These are phyloP conservation scores for Smittia aterrima DNA, from an alignment of 2,888 invertebrate genomes.

Conservation along the genomic window DNA sequence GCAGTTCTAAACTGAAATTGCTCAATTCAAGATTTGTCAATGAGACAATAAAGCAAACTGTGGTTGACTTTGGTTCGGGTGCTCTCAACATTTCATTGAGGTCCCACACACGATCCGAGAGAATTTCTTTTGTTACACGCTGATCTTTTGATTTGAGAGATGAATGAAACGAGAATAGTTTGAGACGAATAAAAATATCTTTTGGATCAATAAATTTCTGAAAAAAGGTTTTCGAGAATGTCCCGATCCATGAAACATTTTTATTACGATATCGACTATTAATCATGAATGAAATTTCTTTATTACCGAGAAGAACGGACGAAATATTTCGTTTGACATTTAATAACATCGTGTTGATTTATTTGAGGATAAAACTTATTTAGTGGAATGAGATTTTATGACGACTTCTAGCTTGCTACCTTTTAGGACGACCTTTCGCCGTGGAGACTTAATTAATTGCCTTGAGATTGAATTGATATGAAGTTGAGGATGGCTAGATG, in stretches of 20 bases:
- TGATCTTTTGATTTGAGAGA: neutral
- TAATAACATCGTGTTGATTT: conserved; percentile 15
- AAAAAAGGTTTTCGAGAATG: neutral
- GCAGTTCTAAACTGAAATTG: neutral
- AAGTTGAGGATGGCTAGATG: too few relatives aligned
- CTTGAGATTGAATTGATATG: neutral
- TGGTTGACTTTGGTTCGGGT: neutral
- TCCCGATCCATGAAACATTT: neutral
- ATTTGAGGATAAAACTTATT: neutral
- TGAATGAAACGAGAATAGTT: neutral
- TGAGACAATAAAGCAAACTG: neutral
- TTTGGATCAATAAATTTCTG: conserved; percentile 17
- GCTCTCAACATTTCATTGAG: neutral
- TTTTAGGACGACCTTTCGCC: neutral
- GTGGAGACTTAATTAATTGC: neutral
- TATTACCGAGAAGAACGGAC: neutral
- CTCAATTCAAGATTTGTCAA: conserved; percentile 3
- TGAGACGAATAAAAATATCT: neutral
- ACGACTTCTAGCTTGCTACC: neutral
- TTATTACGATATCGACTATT: conserved; percentile 2
- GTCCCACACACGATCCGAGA: neutral
- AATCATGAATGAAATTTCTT: conserved; percentile 20
- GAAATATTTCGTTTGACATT: neutral
- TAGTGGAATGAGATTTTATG: neutral
- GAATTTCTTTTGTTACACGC: neutral